Conservation (phyloP, 2,797 vertebrate genomes). For the Amblyraja radiata region DNA sequence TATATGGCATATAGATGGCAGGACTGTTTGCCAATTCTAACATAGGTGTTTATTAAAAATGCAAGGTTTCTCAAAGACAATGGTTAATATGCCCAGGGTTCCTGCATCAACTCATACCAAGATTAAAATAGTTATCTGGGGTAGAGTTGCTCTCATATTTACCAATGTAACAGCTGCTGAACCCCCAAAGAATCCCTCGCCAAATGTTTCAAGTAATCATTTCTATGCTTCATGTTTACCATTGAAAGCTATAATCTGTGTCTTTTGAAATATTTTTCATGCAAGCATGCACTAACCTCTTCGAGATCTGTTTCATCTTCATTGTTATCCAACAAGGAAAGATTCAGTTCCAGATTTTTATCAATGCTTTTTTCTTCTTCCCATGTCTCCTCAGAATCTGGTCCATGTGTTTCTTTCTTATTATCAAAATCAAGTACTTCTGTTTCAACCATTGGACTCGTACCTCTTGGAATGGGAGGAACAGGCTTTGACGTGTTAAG, state of each 20-base stretch:
- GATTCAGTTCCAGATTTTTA: conserved; percentile 51
- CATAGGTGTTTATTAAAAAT: background rate
- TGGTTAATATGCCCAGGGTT: no score
- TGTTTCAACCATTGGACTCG: conserved; percentile 56
- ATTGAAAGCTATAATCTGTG: background rate
- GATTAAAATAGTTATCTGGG: background rate
- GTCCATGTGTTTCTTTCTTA: conserved; percentile 44
- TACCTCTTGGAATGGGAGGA: conserved; percentile 64
- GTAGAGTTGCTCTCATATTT: background rate
- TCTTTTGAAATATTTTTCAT: background rate
- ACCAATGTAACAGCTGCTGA: background rate
- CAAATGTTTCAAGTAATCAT: background rate
- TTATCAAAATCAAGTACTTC: conserved; percentile 46
- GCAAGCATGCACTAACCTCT: conserved; percentile 64
- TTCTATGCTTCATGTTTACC: background rate
- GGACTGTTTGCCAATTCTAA: background rate
- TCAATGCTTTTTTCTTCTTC: conserved; percentile 42
- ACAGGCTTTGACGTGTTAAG: conserved; percentile 55
- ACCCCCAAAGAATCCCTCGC: background rate
- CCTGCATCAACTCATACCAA: background rate
- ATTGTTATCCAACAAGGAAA: conserved; percentile 52
- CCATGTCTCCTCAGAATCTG: conserved; percentile 46
- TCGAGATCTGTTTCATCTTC: conserved; percentile 74
- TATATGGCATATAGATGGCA: background rate
- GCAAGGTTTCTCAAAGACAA: background rate